Evolutionary conservation across 2,113 vertebrate species (phyloP).

Genomic region (Chlorocebus sabaeus): DNA sequence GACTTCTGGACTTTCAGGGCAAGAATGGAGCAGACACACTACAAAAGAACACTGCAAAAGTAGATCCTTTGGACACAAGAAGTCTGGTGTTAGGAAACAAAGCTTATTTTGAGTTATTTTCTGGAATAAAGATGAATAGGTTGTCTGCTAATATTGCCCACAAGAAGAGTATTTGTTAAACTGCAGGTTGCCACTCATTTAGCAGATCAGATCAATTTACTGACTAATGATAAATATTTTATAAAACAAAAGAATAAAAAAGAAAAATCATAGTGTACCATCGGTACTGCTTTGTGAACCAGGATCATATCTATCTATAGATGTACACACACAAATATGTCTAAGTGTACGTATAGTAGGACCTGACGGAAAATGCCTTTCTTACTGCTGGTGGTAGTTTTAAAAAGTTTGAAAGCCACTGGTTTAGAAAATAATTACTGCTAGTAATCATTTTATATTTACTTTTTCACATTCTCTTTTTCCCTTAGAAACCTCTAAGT

Average conservation of each 20-base stretch:
- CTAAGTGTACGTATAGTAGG: not conserved
- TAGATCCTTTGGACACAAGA: not conserved
- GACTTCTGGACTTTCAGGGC: not conserved
- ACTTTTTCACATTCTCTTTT: slow-evolving; percentile 26
- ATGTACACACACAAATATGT: not conserved
- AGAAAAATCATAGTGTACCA: not conserved
- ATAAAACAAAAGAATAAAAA: not conserved
- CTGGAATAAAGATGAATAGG: not conserved
- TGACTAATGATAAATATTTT: not conserved
- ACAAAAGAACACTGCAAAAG: not conserved
- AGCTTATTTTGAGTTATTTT: not conserved
- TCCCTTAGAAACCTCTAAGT: not conserved
- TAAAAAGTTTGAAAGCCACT: not conserved
- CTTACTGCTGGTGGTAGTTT: not conserved
- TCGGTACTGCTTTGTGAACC: not conserved
- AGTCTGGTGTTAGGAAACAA: not conserved
- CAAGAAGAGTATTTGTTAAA: not conserved
- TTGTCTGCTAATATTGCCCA: not conserved
- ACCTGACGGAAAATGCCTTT: not conserved
- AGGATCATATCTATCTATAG: not conserved
- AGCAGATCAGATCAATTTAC: slow-evolving; percentile 1
- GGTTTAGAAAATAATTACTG: not conserved
- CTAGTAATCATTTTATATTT: not conserved
- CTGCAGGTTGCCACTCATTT: not conserved
- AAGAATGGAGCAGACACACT: not conserved